A percentile compares a stretch with the other conserved stretches of the same genome.
Evolutionary conservation across 2,888 invertebrate species (phyloP).

Genomic region (Phrixothrix hirtus): DNA sequence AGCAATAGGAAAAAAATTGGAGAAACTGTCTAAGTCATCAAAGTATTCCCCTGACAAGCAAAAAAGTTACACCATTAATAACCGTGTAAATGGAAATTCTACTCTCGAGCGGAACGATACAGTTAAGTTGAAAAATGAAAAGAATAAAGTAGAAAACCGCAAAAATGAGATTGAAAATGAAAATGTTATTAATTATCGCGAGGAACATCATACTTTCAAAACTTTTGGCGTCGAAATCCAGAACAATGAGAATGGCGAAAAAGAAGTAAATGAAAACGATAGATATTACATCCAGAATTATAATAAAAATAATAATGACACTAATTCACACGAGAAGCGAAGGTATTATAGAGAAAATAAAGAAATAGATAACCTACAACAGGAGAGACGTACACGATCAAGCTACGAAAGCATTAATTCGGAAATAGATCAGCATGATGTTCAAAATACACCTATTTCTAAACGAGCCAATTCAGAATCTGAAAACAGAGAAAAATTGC

Average conservation of each 20-base stretch:
- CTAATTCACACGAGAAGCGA: conserved; percentile 41
- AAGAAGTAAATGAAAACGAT: conserved; percentile 38
- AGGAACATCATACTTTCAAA: conserved; percentile 48
- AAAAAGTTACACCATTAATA: conserved; percentile 34
- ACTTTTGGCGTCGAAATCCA: conserved; percentile 50
- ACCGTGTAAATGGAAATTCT: conserved; percentile 37
- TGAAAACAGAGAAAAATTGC: conserved; percentile 43
- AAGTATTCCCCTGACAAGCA: conserved; percentile 52
- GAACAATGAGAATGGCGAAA: conserved; percentile 47
- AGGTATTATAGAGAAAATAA: conserved; percentile 45
- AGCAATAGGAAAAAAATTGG: conserved; percentile 54
- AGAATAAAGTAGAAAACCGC: conserved; percentile 33
- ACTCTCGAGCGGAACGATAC: conserved; percentile 39
- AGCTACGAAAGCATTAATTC: conserved; percentile 53
- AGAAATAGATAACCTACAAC: conserved; percentile 35
- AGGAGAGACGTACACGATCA: conserved; percentile 44
- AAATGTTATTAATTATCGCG: conserved; percentile 46
- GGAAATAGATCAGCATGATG: conserved; percentile 42
- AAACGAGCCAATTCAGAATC: conserved; percentile 39
- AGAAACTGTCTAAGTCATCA: conserved; percentile 53
- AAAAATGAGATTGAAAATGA: conserved; percentile 36
- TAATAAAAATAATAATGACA: conserved; percentile 37
- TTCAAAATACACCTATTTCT: conserved; percentile 31
- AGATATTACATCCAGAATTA: conserved; percentile 36
- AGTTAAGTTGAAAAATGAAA: conserved; percentile 38